Evolutionary conservation across 2,113 vertebrate genomes (phyloP), one percentile per base, ranked within the genome.

Genomic region (Carassius gibelio): DNA sequence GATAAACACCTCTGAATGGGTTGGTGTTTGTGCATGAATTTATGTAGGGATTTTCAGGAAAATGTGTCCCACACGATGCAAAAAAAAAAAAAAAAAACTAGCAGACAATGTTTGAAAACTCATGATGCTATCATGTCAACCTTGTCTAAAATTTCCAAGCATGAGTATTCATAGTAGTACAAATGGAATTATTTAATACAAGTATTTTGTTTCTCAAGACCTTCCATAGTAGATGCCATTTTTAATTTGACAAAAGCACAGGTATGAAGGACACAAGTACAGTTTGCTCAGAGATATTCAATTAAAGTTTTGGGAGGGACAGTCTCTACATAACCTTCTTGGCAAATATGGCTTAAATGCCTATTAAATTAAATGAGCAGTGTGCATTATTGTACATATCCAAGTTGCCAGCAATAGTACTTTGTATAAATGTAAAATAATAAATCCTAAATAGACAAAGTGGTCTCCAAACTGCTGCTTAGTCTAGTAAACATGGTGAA

Each of bases 1-100:
- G 59, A 61, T 62, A 42, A 69, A 34, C 62, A 71, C 26, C 26
- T 45, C 36, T 77, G 76, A 81, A 68, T 79, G 42, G 52, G 62
- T 69, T 72, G 55, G 45, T 71, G 86, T 89, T 87, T 90, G 86
- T 71, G 78, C 59, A 57, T 82, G 72, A 23, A n/a, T 62, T 61
- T 81, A 78, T 23, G 5, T 48, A 59, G 3, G 21, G 62, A 69
- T 77, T 77, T 55, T 57, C 4, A 55, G 48, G 52, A 14, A 52
- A 26, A 52, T 30, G 14, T 36, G 19, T 79, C 10, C 17, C 30
- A 23, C 19, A 14, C 14, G 77, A 79, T 45, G 8, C 13, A 75
- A 50, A 26, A 45, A 8, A 3, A 81, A 48, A 10, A 10, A 0
- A 42, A 42, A 45, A 48, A 48, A 10, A 10, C 11, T 1, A 11